Evolutionary conservation across 2,888 invertebrate species (phyloP).

Genomic region (Drosophila kuntzei): DNA sequence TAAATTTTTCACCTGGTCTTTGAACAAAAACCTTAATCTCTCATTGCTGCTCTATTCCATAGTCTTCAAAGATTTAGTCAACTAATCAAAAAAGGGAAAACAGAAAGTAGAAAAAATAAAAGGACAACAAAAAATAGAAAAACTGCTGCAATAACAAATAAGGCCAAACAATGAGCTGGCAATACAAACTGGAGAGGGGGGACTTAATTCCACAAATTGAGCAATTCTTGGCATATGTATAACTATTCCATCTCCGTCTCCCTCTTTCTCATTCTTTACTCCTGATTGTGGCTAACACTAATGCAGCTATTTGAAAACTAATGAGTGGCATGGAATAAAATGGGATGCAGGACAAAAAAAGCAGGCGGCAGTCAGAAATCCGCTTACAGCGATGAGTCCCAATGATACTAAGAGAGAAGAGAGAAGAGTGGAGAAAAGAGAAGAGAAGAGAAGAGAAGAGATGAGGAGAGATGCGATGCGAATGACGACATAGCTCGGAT

Average conservation of each 20-base stretch:
- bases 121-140: constrained; percentile 28
- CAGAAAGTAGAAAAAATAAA: constrained; percentile 33
- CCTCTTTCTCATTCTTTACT: constrained; percentile 1
- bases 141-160: constrained; percentile 77
- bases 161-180: constrained; percentile 52
- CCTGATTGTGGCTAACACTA: constrained; percentile 50
- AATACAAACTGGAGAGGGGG: constrained; percentile 35
- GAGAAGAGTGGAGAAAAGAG: constrained; percentile 3
- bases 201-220: constrained; percentile 80
- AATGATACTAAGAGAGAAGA: constrained; percentile 5
- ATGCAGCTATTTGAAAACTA: constrained; percentile 81
- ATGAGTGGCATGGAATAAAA: constrained; percentile 66
- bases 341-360: constrained; percentile 44
- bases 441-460: constrained; percentile 11
- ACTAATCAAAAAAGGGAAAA: constrained; percentile 14
- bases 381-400: constrained; percentile 66
- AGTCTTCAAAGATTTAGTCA: constrained; percentile 21
- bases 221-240: constrained; percentile 65
- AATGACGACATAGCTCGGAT: constrained; percentile 24
- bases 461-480: constrained; percentile 14
- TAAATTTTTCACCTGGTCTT: constrained; percentile 13
- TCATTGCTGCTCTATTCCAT: constrained; percentile 20
- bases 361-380: constrained; percentile 66
- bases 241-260: constrained; percentile 22
- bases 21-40: constrained; percentile 15